phyloP scores from a whole-genome alignment of 2,888 invertebrate species.

The Apodemia hepburni region DNA sequence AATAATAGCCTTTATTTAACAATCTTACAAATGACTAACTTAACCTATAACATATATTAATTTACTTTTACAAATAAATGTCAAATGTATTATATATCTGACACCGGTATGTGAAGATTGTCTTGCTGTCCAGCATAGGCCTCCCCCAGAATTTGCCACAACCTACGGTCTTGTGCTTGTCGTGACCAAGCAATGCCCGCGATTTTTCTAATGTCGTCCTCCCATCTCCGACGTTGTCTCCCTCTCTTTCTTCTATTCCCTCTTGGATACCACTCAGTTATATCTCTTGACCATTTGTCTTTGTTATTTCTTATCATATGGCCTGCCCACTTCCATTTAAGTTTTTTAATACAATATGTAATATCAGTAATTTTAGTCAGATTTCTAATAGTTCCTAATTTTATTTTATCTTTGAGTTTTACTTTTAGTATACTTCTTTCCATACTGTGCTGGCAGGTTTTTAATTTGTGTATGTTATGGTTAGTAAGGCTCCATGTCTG shows the following conservation, averaged over 20 bases:
- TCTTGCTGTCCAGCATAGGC: no score
- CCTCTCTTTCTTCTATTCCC: slow-evolving; percentile 7
- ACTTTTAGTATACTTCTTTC: slow-evolving; percentile 14
- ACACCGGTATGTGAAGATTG: no score
- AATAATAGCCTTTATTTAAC: no score
- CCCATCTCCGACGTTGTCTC: slow-evolving; percentile 25
- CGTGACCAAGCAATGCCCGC: neutral
- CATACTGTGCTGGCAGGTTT: neutral
- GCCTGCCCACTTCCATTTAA: slow-evolving; percentile 16
- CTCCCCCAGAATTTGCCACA: neutral
- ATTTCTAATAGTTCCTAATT: no score
- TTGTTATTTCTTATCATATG: neutral
- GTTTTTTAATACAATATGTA: slow-evolving; percentile 2
- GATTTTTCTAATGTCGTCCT: slow-evolving; percentile 9
- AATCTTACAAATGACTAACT: no score
- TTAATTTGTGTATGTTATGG: no score
- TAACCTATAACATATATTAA: no score
- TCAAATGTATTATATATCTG: no score
- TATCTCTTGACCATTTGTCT: neutral
- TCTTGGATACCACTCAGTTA: slow-evolving; percentile 6
- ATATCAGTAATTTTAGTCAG: no score
- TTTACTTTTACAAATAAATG: no score
- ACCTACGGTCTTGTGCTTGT: neutral
- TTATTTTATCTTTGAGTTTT: no score
- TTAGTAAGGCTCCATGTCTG: no score